phyloP scores from a whole-genome alignment of 23 tunicate genomes.

The Diplosoma virens region DNA sequence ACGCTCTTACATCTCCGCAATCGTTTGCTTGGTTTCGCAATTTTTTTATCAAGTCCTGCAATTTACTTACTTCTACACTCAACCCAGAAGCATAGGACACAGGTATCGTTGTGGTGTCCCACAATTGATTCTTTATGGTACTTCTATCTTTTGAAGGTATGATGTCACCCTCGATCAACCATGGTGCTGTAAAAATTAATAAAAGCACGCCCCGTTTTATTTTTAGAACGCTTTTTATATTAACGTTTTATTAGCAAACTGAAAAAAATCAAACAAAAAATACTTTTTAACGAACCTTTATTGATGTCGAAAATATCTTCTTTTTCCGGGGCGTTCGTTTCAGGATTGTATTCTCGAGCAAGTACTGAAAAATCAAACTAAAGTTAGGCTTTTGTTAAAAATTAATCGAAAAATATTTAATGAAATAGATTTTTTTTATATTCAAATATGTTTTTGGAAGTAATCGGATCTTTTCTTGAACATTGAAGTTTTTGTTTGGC shows the following conservation, averaged over 20 bases:
- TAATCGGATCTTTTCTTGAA: too few relatives aligned
- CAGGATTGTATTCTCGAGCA: too few relatives aligned
- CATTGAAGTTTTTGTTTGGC: too few relatives aligned
- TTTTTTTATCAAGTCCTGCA: not conserved
- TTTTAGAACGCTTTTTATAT: not conserved
- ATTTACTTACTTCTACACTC: constrained; percentile 32
- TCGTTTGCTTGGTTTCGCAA: too few relatives aligned
- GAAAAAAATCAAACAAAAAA: not conserved
- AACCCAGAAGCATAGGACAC: constrained; percentile 20
- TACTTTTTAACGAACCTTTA: constrained; percentile 19
- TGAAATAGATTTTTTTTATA: too few relatives aligned
- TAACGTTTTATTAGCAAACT: not conserved
- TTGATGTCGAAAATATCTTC: constrained; percentile 65
- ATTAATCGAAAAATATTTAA: too few relatives aligned
- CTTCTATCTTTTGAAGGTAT: constrained; percentile 16
- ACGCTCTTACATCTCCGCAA: too few relatives aligned
- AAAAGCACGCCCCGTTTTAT: too few relatives aligned
- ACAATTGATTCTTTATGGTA: constrained; percentile 52
- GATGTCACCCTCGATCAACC: constrained; percentile 68
- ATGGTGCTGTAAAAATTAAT: too few relatives aligned
- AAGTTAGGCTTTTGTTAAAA: too few relatives aligned
- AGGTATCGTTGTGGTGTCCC: constrained; percentile 53
- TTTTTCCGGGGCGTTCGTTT: constrained; percentile 38
- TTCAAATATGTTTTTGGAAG: too few relatives aligned
- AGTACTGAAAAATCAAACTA: too few relatives aligned